A percentile compares a stretch with the other conserved stretches of the same genome.
Conservation (phyloP, 2,797 vertebrate species). For the Clarias pachynema region DNA sequence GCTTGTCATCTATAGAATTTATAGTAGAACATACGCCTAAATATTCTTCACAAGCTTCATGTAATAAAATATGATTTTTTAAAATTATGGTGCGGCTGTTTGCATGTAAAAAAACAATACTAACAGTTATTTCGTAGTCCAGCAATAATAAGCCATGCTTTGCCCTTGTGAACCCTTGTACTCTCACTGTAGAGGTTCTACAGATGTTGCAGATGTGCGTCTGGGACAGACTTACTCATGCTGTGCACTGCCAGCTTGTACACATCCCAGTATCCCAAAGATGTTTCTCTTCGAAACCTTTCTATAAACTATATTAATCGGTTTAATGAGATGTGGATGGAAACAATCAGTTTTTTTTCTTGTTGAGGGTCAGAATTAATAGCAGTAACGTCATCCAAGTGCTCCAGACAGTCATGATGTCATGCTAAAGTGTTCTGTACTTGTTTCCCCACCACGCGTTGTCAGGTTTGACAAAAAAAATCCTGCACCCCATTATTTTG, state of each 20-base stretch:
- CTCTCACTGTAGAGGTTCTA: neutral
- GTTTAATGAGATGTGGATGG: conserved; percentile 11
- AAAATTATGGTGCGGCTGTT: neutral
- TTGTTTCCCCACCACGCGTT: conserved; percentile 15
- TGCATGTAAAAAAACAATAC: neutral
- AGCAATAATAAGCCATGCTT: neutral
- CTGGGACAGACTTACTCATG: neutral
- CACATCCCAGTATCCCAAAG: neutral
- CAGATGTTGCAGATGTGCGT: conserved; percentile 1
- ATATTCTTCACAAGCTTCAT: neutral
- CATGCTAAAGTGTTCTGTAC: conserved; percentile 31
- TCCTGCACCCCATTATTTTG: neutral
- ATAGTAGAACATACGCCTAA: neutral
- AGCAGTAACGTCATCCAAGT: conserved; percentile 2
- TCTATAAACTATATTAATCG: conserved; percentile 21
- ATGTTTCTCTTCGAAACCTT: neutral
- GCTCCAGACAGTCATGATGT: conserved; percentile 36
- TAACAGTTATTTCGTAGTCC: too few species aligned
- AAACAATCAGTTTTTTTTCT: conserved; percentile 14
- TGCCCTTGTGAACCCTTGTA: neutral
- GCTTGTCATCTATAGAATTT: neutral
- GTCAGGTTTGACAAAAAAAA: conserved; percentile 4
- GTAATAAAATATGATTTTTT: neutral
- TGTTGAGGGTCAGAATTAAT: conserved; percentile 14
- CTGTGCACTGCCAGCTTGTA: neutral